phyloP scores from a whole-genome alignment of 2,888 invertebrate genomes.

The Synanthedon andrenaeformis region DNA sequence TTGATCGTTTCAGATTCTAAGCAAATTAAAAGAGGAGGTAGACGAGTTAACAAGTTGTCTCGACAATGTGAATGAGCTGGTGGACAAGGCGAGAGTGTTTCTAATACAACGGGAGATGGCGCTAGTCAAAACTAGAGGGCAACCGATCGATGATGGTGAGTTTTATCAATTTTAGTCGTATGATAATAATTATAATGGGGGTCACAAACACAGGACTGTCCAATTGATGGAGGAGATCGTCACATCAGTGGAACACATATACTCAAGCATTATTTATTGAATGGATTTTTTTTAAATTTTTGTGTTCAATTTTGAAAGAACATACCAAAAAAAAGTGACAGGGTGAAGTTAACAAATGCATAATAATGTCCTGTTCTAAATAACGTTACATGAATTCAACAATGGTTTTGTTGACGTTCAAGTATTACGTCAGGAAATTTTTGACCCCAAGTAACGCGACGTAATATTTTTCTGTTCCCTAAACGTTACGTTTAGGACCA shows the following conservation, averaged over 20 bases:
- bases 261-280: slow-evolving; percentile 27
- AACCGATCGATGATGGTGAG: slow-evolving; percentile 35
- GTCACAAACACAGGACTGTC: neutral
- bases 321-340: too few relatives aligned
- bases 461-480: too few relatives aligned
- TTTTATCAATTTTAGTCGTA: neutral
- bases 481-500: too few relatives aligned
- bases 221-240: too few relatives aligned
- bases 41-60: slow-evolving; percentile 79
- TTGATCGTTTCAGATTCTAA: slow-evolving; percentile 34
- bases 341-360: too few relatives aligned
- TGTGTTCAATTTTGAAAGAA: too few relatives aligned
- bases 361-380: too few relatives aligned
- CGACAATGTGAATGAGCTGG: slow-evolving; percentile 71
- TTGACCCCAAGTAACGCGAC: too few relatives aligned
- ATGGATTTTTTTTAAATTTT: too few relatives aligned
- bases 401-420: too few relatives aligned
- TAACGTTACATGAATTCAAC: too few relatives aligned
- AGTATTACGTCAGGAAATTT: too few relatives aligned
- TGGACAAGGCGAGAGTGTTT: slow-evolving; percentile 83
- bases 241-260: slow-evolving; percentile 19
- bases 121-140: slow-evolving; percentile 75
- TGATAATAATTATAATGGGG: neutral
- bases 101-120: slow-evolving; percentile 84
- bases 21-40: slow-evolving; percentile 82